A percentile compares a stretch with the other conserved stretches of the same genome.
phyloP scores from a whole-genome alignment of 1,140 invertebrate genomes.

The Drosophila gunungcola region DNA sequence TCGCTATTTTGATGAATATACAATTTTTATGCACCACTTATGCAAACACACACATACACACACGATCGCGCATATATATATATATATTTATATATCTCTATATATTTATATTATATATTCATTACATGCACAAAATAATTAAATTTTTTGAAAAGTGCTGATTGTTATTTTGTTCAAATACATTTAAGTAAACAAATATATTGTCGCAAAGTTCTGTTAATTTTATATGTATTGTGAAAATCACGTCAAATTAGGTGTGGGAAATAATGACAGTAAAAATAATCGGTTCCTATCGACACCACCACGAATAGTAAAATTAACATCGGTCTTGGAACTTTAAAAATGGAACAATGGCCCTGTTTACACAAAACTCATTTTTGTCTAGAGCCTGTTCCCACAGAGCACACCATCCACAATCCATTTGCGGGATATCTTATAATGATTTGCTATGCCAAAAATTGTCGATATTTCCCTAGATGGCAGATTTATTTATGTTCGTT shows the following conservation, averaged over 20 bases:
- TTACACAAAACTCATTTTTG: no score
- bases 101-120: not conserved
- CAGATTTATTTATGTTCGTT: no score
- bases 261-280: not conserved
- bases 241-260: constrained; percentile 1
- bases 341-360: not conserved
- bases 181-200: not conserved
- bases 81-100: not conserved
- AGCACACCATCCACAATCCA: no score
- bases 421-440: no score
- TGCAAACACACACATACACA: not conserved
- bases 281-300: not conserved
- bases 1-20: not conserved
- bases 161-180: not conserved
- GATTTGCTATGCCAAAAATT: no score
- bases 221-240: constrained; percentile 4
- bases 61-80: not conserved
- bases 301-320: not conserved
- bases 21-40: constrained; percentile 5
- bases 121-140: not conserved
- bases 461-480: no score
- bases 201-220: not conserved
- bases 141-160: not conserved
- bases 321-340: not conserved
- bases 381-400: no score